Base-by-base conservation (phyloP, 2,888 invertebrate species). In the Torymus texanus region DNA sequence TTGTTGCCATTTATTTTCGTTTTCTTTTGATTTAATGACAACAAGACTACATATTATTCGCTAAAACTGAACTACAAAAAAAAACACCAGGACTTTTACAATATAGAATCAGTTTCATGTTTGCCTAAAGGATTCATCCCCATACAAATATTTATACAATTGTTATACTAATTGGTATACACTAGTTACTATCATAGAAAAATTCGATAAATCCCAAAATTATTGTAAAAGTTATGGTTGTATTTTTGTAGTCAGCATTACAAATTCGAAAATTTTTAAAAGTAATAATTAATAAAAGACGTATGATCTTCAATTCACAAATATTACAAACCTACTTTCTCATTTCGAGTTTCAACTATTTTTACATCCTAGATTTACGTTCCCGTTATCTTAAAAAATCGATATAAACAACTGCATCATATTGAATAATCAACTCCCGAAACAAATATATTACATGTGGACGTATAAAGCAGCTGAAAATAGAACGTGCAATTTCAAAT, bases 381-480 rank as follows among this genome's bases (percentile, higher is more conserved):
- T 51, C 14, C 41, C 41, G 8, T 58, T 58, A 65, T 21, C 16
- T 66, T 14, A 8, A 14, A 24, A 29, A 76, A 67, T 61, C 24
- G 53, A 67, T 67, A 13, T 16, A 50, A 62, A 75, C 41, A 68
- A 71, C 71, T 59, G 51, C 21, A 58, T 51, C 29, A 18, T 55
- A 68, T 18, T 67, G 50, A 50, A 63, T 70, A 55, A 65, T 72
- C 21, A 55, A 72, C 41, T 58, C 12, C 13, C 65, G 53, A 70
- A 71, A 50, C 3, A 63, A 58, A 71, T 73, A 70, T 77, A 61
- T 77, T 75, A 72, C 75, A 77, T 0, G 24, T 77, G 77, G 74
- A 80, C 72, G 72, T 74, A 68, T 71, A 70, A 80, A 77, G 77
- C 77, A 74, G 70, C 70, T 80, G 74, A 72, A 70, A 70, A 70